A percentile compares a stretch with the other conserved stretches of the same genome.
These are phyloP conservation scores for Eleginops maclovinus DNA, from an alignment of 2,113 vertebrate genomes.

Conservation along the genomic window DNA sequence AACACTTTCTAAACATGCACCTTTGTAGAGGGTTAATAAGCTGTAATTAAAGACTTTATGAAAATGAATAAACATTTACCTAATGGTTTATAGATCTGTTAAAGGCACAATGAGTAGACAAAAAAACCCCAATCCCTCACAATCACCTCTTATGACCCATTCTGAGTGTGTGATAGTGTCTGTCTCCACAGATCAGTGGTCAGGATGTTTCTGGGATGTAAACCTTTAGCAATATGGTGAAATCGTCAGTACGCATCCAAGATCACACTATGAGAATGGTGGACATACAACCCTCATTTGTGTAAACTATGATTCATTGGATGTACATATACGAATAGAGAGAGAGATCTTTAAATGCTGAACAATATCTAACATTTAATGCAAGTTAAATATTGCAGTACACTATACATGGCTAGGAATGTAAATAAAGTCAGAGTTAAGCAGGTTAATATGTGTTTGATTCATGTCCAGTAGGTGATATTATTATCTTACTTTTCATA, in stretches of 20 bases:
- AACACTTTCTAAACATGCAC: not conserved
- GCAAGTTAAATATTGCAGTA: conserved; percentile 1
- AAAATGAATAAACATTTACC: not conserved
- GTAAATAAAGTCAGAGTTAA: conserved; percentile 40
- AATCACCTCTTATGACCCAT: too few species aligned
- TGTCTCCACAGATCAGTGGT: too few species aligned
- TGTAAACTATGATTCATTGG: too few species aligned
- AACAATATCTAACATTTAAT: not conserved
- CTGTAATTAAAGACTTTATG: not conserved
- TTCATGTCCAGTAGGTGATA: conserved; percentile 1
- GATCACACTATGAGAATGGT: too few species aligned
- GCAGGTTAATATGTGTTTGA: conserved; percentile 10
- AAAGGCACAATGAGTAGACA: not conserved
- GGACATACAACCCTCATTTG: too few species aligned
- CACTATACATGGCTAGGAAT: not conserved
- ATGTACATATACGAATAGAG: not conserved
- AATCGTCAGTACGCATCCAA: too few species aligned
- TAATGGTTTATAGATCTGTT: not conserved
- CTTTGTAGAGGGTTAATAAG: not conserved
- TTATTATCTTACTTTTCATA: not conserved
- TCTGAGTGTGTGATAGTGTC: too few species aligned
- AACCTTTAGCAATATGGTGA: too few species aligned
- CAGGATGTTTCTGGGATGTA: too few species aligned
- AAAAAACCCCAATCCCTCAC: too few species aligned
- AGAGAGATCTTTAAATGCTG: not conserved